Base-by-base conservation (phyloP, 2,113 vertebrate genomes). In the Vimba vimba region DNA sequence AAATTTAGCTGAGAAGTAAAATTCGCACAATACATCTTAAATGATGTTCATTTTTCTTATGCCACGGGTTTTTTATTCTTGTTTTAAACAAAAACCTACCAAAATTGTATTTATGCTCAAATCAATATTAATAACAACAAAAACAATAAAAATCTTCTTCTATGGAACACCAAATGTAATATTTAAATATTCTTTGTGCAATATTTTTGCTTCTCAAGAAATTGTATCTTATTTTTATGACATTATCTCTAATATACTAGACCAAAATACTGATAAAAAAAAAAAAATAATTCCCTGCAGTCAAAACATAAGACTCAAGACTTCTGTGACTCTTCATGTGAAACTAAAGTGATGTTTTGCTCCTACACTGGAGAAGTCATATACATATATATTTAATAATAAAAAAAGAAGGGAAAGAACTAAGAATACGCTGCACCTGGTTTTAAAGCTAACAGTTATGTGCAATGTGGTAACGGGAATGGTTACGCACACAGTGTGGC, bases 371-470 rank as follows among this genome's bases (percentile, higher is more conserved):
- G 39, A 66, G 79, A 64, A 64, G 36, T 80, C 59, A 43, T 43
- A 17, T 60, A 19, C 9, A 57, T 36, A 33, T 33, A 25, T n/a
- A 60, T 27, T 47, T 47, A 75, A 45, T 81, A 19, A 47, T 27
- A 60, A 76, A 39, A 75, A 47, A 60, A 19, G 39, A 66, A 69
- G 12, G 33, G 43, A 80, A 79, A 11, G 25, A 71, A 60, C 27
- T 30, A 50, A 81, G 45, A 83, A 68, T 77, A 83, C 15, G 39
- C 64, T 83, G 25, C 86, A 87, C 78, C 77, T 86, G 85, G 77
- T 86, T 73, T 50, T 60, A 62, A 45, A 79, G 50, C 85, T 60
- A 73, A 36, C 66, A 80, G 39, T 81, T 27, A 86, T 73, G 27
- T 81, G 78, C 78, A 74, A 45, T 75, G 79, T 64, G 85, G 79